Conservation (phyloP, 2,797 vertebrate genomes). For the Telmatherina bonti region DNA sequence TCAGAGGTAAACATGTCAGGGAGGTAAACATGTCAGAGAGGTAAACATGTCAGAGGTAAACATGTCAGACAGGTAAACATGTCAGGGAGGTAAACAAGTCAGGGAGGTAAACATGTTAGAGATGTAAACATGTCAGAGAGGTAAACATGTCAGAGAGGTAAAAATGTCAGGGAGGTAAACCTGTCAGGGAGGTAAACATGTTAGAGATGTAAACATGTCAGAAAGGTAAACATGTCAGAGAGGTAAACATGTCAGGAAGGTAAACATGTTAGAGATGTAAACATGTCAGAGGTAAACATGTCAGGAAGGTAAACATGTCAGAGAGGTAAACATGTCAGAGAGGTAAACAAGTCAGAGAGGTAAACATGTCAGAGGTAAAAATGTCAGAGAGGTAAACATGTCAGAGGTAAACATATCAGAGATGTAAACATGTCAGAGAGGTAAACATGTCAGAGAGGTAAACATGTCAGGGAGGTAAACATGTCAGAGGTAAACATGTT, state of each 20-base stretch:
- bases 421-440: conserved; percentile 51
- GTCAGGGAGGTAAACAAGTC: background rate
- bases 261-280: background rate
- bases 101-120: too few species aligned
- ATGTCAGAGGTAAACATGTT: too few species aligned
- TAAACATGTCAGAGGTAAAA: too few species aligned
- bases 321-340: background rate
- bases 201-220: background rate
- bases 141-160: background rate
- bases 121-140: conserved; percentile 51
- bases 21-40: background rate
- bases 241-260: background rate
- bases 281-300: background rate
- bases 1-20: too few species aligned
- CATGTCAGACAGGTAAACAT: too few species aligned
- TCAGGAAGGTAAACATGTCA: background rate
- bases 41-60: too few species aligned
- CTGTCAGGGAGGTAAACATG: too few species aligned
- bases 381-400: background rate
- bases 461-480: background rate
- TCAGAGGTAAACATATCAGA: too few species aligned
- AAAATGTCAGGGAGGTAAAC: too few species aligned
- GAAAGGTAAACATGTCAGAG: background rate
- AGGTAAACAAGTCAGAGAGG: too few species aligned
- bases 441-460: background rate